These are phyloP conservation scores for Haliclona indistincta DNA, from an alignment of 37 sponge, comb jelly and placozoan genomes.

Conservation along the genomic window DNA sequence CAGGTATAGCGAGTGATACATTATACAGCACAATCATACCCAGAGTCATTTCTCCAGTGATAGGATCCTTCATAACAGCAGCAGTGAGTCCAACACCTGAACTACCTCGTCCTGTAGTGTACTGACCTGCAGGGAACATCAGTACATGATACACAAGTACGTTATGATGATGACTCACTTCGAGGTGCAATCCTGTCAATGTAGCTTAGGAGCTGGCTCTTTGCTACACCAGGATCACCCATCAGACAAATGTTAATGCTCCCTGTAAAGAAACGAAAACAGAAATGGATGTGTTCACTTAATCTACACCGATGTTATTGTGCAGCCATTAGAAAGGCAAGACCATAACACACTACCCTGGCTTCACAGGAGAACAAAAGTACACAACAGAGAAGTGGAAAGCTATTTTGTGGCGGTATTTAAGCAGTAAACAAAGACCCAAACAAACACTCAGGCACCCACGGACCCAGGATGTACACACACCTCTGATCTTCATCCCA, in stretches of 20 bases:
- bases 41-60: slow-evolving; percentile 95
- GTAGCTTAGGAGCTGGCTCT: slow-evolving; percentile 95
- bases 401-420: too few relatives aligned
- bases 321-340: too few relatives aligned
- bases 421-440: too few relatives aligned
- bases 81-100: slow-evolving; percentile 99
- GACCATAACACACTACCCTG: too few relatives aligned
- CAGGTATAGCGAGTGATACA: background rate
- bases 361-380: too few relatives aligned
- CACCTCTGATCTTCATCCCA: slow-evolving; percentile 97
- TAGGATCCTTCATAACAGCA: slow-evolving; percentile 95
- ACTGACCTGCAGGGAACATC: slow-evolving; percentile 67
- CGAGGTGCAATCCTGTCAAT: slow-evolving; percentile 95
- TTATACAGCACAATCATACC: slow-evolving; percentile 20
- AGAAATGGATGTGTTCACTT: too few relatives aligned
- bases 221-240: slow-evolving; percentile 99
- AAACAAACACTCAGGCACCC: background rate
- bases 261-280: slow-evolving; percentile 32
- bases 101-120: slow-evolving; percentile 98
- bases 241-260: slow-evolving; percentile 96
- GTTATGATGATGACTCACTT: slow-evolving; percentile 39
- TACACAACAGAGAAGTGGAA: too few relatives aligned
- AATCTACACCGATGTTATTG: too few relatives aligned
- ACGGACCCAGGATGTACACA: background rate
- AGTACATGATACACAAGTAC: background rate